These are phyloP conservation scores for Coleophora flavipennella DNA, from an alignment of 2,888 invertebrate genomes.

Conservation along the genomic window DNA sequence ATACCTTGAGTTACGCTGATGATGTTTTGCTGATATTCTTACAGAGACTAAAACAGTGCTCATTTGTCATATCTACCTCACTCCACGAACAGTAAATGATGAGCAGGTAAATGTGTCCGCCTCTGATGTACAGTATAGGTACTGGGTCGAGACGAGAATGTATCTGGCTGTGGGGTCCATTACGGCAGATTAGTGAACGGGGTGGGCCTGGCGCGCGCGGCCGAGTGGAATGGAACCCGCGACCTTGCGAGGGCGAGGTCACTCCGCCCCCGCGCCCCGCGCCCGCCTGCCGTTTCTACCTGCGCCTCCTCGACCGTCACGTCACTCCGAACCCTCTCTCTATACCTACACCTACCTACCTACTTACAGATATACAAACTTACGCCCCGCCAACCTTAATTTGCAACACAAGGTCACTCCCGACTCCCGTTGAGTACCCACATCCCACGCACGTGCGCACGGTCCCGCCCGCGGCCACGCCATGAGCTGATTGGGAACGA, in stretches of 20 bases:
- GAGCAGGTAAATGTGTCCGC: no score
- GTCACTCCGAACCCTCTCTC: slow-evolving; percentile 37
- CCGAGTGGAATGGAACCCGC: slow-evolving; percentile 53
- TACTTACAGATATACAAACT: slow-evolving; percentile 6
- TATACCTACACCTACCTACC: slow-evolving; percentile 17
- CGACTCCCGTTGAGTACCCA: slow-evolving; percentile 12
- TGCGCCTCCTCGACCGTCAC: slow-evolving; percentile 51
- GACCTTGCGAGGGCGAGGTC: slow-evolving; percentile 66
- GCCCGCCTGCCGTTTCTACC: slow-evolving; percentile 35
- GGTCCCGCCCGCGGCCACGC: no score
- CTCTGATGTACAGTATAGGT: no score
- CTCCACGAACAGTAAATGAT: no score
- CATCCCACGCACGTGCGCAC: no score
- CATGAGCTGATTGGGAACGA: no score
- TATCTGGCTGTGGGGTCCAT: slow-evolving; percentile 25
- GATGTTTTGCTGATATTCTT: no score
- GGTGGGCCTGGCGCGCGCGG: slow-evolving; percentile 38
- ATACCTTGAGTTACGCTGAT: no score
- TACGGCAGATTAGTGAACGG: slow-evolving; percentile 48
- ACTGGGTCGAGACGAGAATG: neutral
- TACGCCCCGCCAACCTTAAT: slow-evolving; percentile 20
- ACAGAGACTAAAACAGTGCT: no score
- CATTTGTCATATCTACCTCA: no score
- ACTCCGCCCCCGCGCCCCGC: slow-evolving; percentile 26
- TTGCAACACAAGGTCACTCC: slow-evolving; percentile 20